Conservation (phyloP, 1,140 invertebrate genomes). For the Pseudomyrmex cubaensis region DNA sequence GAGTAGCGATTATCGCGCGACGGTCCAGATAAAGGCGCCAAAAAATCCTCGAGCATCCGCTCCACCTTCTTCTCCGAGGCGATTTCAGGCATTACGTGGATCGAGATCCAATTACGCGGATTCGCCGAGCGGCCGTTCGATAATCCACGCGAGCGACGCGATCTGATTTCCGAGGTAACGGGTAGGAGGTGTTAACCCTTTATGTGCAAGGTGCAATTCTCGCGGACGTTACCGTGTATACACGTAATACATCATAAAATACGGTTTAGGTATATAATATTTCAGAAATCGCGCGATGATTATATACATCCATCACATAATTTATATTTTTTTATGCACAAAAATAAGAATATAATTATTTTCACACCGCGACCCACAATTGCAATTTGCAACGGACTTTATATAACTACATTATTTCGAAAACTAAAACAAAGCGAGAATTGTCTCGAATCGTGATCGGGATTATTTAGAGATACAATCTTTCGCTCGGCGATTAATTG, state of each 20-base stretch:
- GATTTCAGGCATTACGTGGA: slow-evolving; percentile 55
- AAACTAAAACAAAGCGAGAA: background rate
- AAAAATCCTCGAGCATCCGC: slow-evolving; percentile 55
- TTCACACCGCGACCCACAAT: background rate
- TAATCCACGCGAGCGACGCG: slow-evolving; percentile 23
- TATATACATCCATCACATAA: too few species aligned
- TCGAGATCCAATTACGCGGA: slow-evolving; percentile 63
- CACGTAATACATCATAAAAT: background rate
- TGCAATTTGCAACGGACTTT: too few species aligned
- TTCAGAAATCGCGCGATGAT: background rate
- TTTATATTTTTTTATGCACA: background rate
- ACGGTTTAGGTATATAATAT: background rate
- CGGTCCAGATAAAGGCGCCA: slow-evolving; percentile 48
- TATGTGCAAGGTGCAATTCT: slow-evolving; percentile 54
- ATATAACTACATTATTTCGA: too few species aligned
- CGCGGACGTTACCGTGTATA: slow-evolving; percentile 6
- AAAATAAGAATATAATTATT: background rate
- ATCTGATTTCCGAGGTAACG: slow-evolving; percentile 44
- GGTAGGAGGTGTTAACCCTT: slow-evolving; percentile 56
- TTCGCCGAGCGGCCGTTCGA: slow-evolving; percentile 31
- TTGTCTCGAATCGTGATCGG: background rate
- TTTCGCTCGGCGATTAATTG: slow-evolving; percentile 4
- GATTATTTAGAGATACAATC: background rate
- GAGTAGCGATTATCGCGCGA: slow-evolving; percentile 67
- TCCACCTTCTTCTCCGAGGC: slow-evolving; percentile 26